Evolutionary conservation across 2,888 invertebrate genomes (phyloP).

Genomic region (Lissocephala sabroskyi): DNA sequence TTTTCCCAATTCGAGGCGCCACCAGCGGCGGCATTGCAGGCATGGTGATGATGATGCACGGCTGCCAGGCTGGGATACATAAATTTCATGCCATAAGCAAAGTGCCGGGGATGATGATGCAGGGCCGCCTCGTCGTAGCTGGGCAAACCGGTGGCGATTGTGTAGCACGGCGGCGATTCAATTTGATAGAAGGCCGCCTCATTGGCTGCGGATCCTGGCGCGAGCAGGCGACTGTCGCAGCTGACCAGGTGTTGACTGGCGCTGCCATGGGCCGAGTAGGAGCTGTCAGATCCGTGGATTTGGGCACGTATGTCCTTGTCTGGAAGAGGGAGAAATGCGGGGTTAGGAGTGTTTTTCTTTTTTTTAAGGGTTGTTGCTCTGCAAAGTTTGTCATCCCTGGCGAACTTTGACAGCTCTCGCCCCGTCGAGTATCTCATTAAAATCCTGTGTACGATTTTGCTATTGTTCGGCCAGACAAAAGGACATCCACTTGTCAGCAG

Average conservation of each 20-base stretch:
- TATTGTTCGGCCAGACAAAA: slow-evolving; percentile 3
- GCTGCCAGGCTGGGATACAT: slow-evolving; percentile 68
- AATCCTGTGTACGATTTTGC: background rate
- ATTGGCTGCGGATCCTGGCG: slow-evolving; percentile 11
- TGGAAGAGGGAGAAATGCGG: slow-evolving; percentile 40
- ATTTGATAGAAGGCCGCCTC: slow-evolving; percentile 70
- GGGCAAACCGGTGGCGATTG: slow-evolving; percentile 78
- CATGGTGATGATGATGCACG: slow-evolving; percentile 65
- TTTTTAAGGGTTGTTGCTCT: background rate
- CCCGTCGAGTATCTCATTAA: slow-evolving; percentile 2
- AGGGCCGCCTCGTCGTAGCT: slow-evolving; percentile 78
- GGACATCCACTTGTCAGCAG: slow-evolving; percentile 34
- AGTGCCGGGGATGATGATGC: slow-evolving; percentile 73
- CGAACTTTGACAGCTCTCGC: slow-evolving; percentile 8
- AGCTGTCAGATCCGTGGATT: slow-evolving; percentile 51
- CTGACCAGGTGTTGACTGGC: slow-evolving; percentile 48
- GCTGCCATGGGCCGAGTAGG: slow-evolving; percentile 48
- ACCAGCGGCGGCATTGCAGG: slow-evolving; percentile 17
- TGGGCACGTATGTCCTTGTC: slow-evolving; percentile 72
- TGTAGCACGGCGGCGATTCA: slow-evolving; percentile 77
- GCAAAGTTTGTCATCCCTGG: background rate
- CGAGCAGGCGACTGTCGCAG: slow-evolving; percentile 46
- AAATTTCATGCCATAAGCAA: slow-evolving; percentile 70
- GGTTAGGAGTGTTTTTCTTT: slow-evolving; percentile 2
- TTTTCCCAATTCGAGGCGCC: slow-evolving; percentile 59